Evolutionary conservation across 2,888 invertebrate species (phyloP), one percentile per base, ranked within the genome.

Genomic region (Limenitis camilla): DNA sequence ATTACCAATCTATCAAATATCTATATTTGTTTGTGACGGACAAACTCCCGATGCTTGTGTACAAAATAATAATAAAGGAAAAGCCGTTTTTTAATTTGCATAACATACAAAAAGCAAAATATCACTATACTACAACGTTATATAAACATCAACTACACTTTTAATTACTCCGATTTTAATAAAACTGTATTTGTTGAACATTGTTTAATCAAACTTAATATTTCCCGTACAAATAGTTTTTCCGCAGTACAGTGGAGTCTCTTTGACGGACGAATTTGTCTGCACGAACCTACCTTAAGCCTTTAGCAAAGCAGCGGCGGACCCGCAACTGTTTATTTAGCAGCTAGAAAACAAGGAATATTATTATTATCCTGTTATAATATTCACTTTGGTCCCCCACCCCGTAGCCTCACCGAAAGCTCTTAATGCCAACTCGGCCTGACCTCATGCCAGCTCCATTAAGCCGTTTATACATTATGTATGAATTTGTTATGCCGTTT

Each of bases 401-500:
- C 66, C 69, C 74, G 69, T 63, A 72, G 69, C 75, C 80, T 76
- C 72, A 71, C 74, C 75, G 69, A 85, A 81, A 84, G 87, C 86
- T 86, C 85, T 86, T 86, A 87, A 87, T 84, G 78, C 87, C 77
- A 73, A 80, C 75, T 79, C 76, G 72, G 74, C 76, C 81, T 87
- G 86, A 87, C 86, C 86, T 85, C 85, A 82, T 82, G 81, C 74
- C 79, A 73, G 78, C 78, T 81, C 85, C 87, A 86, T 87, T 86
- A 87, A 85, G 85, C 82, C 80, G 82, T 81, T 81, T 83, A 86
- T 87, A 86, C 85, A 87, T 86, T 73, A 87, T 87, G 85, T 85
- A 86, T 87, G 85, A 87, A 83, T 85, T 82, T 85, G 83, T 84
- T 85, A 86, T 86, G 85, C 85, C 76, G 81, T 86, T 87, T 87